These are phyloP conservation scores for Iselma pallidipennis DNA, from an alignment of 2,888 invertebrate genomes.

Conservation along the genomic window DNA sequence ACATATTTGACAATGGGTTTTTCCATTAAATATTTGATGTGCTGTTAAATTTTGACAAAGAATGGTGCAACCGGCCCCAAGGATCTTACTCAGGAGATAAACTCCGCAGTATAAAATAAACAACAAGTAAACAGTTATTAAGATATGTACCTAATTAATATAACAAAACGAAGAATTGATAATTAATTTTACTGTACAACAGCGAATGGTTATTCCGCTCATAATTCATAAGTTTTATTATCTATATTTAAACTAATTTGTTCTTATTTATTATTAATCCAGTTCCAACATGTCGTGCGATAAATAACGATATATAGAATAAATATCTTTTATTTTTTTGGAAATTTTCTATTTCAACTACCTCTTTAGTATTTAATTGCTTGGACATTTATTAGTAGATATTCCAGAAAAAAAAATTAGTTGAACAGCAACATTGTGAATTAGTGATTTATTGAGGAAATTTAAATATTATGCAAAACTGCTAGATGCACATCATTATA, in stretches of 20 bases:
- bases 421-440: no score
- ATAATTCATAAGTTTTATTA: not conserved
- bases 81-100: not conserved
- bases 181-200: no score
- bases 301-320: not conserved
- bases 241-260: not conserved
- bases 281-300: not conserved
- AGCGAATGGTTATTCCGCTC: not conserved
- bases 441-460: not conserved
- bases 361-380: not conserved
- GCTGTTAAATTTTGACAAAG: no score
- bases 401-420: no score
- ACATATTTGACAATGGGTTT: no score
- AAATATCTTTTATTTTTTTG: not conserved
- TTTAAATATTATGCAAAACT: conserved; percentile 1
- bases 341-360: not conserved
- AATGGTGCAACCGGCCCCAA: not conserved
- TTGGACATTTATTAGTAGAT: not conserved
- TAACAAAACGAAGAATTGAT: no score
- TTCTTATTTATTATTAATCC: not conserved
- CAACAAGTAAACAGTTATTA: not conserved
- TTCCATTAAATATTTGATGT: no score
- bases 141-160: not conserved
- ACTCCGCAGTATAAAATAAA: not conserved
- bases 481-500: not conserved